Percentiles rank a stretch among this genome's conserved stretches.
Evolutionary conservation across 1,140 invertebrate genomes (phyloP).

Genomic region (Chironomus tepperi): DNA sequence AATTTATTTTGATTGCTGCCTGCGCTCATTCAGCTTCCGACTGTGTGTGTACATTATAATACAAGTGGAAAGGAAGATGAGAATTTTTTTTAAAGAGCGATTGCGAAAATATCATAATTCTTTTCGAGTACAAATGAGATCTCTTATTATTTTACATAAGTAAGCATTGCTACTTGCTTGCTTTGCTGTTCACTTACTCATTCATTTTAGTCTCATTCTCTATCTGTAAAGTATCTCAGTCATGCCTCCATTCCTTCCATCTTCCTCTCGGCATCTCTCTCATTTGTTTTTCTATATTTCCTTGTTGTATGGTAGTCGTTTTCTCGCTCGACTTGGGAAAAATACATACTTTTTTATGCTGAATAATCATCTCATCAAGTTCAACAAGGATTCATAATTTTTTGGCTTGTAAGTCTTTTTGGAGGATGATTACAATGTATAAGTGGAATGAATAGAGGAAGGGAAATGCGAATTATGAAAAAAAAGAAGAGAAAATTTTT

Average conservation of each 20-base stretch:
- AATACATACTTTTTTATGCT: slow-evolving; percentile 14
- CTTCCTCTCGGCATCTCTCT: too few relatives aligned
- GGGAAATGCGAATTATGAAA: too few relatives aligned
- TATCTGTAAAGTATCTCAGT: not conserved
- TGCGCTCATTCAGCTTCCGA: not conserved
- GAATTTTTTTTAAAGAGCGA: too few relatives aligned
- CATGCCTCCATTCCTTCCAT: not conserved
- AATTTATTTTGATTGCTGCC: slow-evolving; percentile 1
- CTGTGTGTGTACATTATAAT: too few relatives aligned
- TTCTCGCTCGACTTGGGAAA: slow-evolving; percentile 5
- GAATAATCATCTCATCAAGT: slow-evolving; percentile 22
- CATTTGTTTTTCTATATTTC: too few relatives aligned
- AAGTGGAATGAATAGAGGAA: too few relatives aligned
- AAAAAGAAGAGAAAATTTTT: too few relatives aligned
- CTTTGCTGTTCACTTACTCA: not conserved
- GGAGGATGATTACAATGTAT: too few relatives aligned
- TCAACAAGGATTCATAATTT: slow-evolving; percentile 21
- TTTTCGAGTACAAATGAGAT: not conserved
- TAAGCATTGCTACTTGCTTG: not conserved
- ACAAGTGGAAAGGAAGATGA: too few relatives aligned
- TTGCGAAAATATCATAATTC: not conserved
- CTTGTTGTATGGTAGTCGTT: not conserved
- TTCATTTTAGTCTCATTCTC: not conserved
- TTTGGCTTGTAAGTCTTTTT: slow-evolving; percentile 17
- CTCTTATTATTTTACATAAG: slow-evolving; percentile 12